phyloP scores from a whole-genome alignment of 1,140 invertebrate genomes.

The Ceratina japonica region DNA sequence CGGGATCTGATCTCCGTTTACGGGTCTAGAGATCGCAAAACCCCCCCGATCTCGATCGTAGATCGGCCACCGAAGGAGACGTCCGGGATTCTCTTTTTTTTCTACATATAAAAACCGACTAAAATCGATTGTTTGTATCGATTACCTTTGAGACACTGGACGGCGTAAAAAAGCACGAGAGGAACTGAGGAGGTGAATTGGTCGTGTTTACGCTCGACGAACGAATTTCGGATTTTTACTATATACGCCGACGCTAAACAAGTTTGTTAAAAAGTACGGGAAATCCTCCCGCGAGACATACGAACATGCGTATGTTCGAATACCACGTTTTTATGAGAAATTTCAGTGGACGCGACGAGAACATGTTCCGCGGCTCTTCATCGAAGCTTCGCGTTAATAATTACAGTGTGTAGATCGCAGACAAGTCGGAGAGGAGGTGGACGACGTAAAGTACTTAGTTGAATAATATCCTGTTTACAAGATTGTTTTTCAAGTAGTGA shows the following conservation, averaged over 20 bases:
- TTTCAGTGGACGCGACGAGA: not conserved
- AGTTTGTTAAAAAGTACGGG: not conserved
- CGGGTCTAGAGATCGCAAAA: conserved; percentile 7
- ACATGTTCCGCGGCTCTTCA: conserved; percentile 2
- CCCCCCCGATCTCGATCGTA: not conserved
- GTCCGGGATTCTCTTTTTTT: conserved; percentile 29
- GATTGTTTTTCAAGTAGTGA: conserved; percentile 21
- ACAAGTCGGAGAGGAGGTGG: not conserved
- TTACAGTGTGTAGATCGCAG: conserved; percentile 33
- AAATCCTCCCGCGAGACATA: not conserved
- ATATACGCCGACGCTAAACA: not conserved
- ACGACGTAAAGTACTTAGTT: conserved; percentile 1
- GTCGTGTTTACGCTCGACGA: not conserved
- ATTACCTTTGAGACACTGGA: conserved; percentile 48
- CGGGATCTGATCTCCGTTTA: conserved; percentile 44
- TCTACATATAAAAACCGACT: not conserved
- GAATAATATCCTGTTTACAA: conserved; percentile 1
- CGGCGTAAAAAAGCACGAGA: too few species aligned
- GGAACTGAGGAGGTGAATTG: not conserved
- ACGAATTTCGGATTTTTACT: conserved; percentile 6
- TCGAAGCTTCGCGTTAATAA: conserved; percentile 5
- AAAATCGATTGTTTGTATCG: conserved; percentile 43
- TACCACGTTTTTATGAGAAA: conserved; percentile 24
- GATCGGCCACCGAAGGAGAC: conserved; percentile 17
- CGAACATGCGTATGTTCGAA: not conserved